Percentiles rank a stretch among this genome's conserved stretches.
Evolutionary conservation across 2,113 vertebrate species (phyloP).

Genomic region (Pygoscelis antarcticus): DNA sequence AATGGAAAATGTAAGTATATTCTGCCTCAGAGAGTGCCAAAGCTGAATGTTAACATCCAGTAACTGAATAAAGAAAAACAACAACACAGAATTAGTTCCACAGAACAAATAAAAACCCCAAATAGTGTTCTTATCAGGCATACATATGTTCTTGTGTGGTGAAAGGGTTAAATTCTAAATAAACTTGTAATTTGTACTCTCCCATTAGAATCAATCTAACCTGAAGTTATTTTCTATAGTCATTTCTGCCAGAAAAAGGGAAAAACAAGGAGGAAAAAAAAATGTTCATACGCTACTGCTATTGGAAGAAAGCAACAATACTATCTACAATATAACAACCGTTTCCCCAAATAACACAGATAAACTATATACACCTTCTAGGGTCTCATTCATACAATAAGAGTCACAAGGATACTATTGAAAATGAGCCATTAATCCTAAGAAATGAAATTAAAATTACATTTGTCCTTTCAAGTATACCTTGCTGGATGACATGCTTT

Average conservation of each 20-base stretch:
- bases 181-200: neutral
- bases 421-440: neutral
- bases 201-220: no score
- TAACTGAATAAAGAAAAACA: neutral
- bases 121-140: neutral
- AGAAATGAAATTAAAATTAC: neutral
- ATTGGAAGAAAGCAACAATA: neutral
- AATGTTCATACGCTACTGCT: neutral
- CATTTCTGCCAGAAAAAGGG: neutral
- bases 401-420: neutral
- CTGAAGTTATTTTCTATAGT: no score
- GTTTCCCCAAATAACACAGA: neutral
- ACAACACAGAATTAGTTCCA: neutral
- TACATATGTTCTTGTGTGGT: neutral
- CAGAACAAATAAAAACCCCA: rapidly evolving
- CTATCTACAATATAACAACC: neutral
- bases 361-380: neutral
- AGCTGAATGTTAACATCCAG: neutral
- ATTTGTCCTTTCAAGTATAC: neutral
- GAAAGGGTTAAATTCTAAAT: neutral
- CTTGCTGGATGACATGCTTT: neutral
- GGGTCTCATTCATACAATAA: neutral
- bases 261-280: neutral
- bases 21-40: neutral
- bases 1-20: neutral